phyloP scores from a whole-genome alignment of 2,888 invertebrate species.

The Tryphoninae sp. region DNA sequence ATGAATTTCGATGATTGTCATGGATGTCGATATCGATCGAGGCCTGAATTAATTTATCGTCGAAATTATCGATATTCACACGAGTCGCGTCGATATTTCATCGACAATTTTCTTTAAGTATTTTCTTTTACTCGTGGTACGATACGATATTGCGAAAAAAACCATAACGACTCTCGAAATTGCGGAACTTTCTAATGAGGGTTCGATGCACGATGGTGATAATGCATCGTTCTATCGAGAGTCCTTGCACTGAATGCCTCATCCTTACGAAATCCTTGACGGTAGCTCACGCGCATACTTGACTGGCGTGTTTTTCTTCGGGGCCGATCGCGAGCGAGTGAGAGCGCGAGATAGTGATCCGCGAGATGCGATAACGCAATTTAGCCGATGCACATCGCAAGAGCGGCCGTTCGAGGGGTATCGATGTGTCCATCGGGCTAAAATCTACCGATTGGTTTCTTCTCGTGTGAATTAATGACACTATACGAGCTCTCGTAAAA shows the following conservation, averaged over 20 bases:
- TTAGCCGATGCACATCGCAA: constrained; percentile 3
- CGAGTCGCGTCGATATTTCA: background rate
- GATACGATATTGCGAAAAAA: constrained; percentile 24
- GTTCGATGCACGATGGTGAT: constrained; percentile 57
- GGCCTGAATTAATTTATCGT: no score
- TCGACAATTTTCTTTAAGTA: constrained; percentile 2
- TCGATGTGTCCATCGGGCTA: constrained; percentile 7
- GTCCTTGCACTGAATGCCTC: constrained; percentile 71
- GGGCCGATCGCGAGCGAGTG: background rate
- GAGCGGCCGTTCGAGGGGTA: no score
- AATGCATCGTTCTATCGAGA: constrained; percentile 69
- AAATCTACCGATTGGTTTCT: constrained; percentile 8
- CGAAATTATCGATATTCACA: no score
- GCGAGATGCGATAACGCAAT: constrained; percentile 51
- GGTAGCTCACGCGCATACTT: constrained; percentile 18
- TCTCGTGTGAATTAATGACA: background rate
- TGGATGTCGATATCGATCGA: background rate
- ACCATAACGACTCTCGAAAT: constrained; percentile 20
- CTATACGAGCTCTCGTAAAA: no score
- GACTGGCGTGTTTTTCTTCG: background rate
- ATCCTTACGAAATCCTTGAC: constrained; percentile 70
- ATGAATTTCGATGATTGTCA: background rate
- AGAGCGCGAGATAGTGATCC: constrained; percentile 46
- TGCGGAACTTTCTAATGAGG: constrained; percentile 62
- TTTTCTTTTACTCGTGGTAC: constrained; percentile 4